Evolutionary conservation across 1,140 invertebrate genomes (phyloP).

Genomic region (Cydia fagiglandana): DNA sequence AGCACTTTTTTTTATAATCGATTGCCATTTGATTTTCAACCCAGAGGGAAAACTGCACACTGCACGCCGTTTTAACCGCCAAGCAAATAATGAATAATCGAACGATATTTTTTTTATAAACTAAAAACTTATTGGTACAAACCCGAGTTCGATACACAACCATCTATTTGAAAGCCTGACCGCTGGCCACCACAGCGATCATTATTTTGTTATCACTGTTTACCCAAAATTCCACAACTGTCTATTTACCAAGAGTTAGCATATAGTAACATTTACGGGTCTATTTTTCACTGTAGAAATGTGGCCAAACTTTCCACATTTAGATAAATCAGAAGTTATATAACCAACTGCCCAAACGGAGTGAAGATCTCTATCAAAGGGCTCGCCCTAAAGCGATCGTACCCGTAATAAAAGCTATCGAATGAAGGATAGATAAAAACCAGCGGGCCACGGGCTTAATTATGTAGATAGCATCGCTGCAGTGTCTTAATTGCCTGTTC

Average conservation of each 20-base stretch:
- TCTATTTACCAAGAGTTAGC: not conserved
- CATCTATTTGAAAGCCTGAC: no score
- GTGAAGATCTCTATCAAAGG: slow-evolving; percentile 17
- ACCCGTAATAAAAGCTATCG: slow-evolving; percentile 23
- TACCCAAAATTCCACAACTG: no score
- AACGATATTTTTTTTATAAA: no score
- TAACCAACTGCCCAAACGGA: not conserved
- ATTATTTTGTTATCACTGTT: no score
- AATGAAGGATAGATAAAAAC: slow-evolving; percentile 31
- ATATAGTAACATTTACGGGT: not conserved
- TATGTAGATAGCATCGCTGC: slow-evolving; percentile 29
- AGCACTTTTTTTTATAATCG: no score
- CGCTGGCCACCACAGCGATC: no score
- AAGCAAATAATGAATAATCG: no score
- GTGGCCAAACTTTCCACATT: not conserved
- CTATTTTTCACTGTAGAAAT: not conserved
- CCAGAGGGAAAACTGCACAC: no score
- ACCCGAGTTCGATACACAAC: no score
- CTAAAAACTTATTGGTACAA: no score
- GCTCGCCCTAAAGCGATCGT: slow-evolving; percentile 12
- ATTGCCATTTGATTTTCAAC: no score
- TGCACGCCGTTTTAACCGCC: no score
- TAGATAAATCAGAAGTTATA: not conserved
- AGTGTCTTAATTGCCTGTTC: slow-evolving; percentile 28
- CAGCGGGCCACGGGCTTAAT: slow-evolving; percentile 15